Conservation (phyloP, 1,140 invertebrate species). For the Pollicipes pollicipes region DNA sequence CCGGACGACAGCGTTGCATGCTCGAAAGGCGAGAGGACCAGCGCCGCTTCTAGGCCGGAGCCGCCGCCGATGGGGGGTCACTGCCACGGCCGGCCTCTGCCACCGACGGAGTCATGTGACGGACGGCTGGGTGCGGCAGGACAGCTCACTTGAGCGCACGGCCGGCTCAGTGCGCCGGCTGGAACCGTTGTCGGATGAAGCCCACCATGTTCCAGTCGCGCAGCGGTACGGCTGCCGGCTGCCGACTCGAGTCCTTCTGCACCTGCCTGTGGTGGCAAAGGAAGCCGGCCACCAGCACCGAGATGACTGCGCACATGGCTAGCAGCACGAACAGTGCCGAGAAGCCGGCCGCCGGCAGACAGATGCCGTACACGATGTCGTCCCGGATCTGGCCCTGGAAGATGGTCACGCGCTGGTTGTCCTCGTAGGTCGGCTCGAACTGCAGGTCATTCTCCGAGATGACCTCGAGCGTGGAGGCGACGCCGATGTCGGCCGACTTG, state of each 20-base stretch:
- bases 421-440: constrained; percentile 57
- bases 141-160: no score
- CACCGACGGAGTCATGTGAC: no score
- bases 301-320: constrained; percentile 58
- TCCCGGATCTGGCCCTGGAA: constrained; percentile 71
- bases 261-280: constrained; percentile 22
- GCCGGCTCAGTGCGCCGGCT: neutral
- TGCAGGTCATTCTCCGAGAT: constrained; percentile 77
- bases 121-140: no score
- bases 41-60: no score
- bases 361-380: constrained; percentile 69
- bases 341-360: constrained; percentile 69
- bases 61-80: no score
- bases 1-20: no score
- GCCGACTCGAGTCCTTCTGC: constrained; percentile 15
- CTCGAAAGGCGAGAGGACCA: no score
- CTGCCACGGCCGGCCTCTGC: no score
- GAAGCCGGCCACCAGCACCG: constrained; percentile 25
- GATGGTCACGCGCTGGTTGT: constrained; percentile 32
- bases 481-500: constrained; percentile 63
- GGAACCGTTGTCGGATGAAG: constrained; percentile 6
- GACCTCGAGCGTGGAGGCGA: constrained; percentile 72
- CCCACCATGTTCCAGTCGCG: neutral
- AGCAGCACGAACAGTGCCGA: constrained; percentile 70
- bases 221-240: neutral